Percentiles rank a stretch among this genome's conserved stretches.
phyloP scores from a whole-genome alignment of 2,113 vertebrate genomes.

The Syngnathus scovelli region DNA sequence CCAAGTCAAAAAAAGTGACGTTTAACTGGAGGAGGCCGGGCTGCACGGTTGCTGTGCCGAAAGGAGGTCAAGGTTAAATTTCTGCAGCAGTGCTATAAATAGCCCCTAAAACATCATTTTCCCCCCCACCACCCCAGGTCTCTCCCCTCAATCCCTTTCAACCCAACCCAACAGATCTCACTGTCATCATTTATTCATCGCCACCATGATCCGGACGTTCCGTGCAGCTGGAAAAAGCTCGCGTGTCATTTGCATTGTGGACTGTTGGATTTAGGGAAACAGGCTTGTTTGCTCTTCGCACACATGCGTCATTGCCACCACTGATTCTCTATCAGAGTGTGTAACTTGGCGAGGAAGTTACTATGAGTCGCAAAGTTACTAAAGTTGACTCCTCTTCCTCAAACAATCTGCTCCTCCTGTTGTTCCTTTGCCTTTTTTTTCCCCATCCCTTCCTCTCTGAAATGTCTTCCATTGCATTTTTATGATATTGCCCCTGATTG shows the following conservation, averaged over 20 bases:
- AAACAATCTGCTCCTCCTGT: slow-evolving; percentile 3
- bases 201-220: slow-evolving; percentile 48
- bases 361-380: not conserved
- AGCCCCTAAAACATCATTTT: slow-evolving; percentile 26
- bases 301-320: slow-evolving; percentile 5
- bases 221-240: slow-evolving; percentile 21
- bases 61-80: slow-evolving; percentile 63
- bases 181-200: slow-evolving; percentile 53
- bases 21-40: slow-evolving; percentile 24
- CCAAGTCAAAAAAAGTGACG: slow-evolving; percentile 48
- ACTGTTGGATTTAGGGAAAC: slow-evolving; percentile 15
- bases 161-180: slow-evolving; percentile 30
- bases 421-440: not conserved
- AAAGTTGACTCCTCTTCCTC: not conserved
- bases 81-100: slow-evolving; percentile 45
- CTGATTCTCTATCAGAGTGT: not conserved
- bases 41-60: slow-evolving; percentile 34
- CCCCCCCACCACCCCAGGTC: not conserved
- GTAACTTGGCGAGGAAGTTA: slow-evolving; percentile 6
- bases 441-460: not conserved
- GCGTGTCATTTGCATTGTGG: slow-evolving; percentile 4
- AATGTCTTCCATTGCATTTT: slow-evolving; percentile 2
- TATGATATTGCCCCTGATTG: not conserved
- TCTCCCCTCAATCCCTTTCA: not conserved
- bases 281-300: slow-evolving; percentile 27